These are phyloP conservation scores for Xanthorhoe designata DNA, from an alignment of 2,888 invertebrate genomes.

Conservation along the genomic window DNA sequence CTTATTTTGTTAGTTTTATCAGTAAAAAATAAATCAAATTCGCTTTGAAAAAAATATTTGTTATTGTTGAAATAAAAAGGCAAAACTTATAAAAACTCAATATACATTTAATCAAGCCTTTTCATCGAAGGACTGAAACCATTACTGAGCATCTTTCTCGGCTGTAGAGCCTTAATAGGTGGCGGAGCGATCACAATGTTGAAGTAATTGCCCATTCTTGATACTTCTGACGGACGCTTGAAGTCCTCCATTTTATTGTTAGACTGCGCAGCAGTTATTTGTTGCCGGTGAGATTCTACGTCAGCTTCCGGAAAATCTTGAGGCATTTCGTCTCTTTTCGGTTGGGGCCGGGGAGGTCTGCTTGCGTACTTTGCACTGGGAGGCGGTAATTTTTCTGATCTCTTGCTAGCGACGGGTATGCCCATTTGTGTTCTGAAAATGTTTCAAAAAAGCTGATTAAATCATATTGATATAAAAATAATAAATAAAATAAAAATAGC, in stretches of 20 bases:
- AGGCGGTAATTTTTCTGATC: constrained; percentile 50
- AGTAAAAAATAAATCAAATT: not conserved
- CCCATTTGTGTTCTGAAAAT: constrained; percentile 78
- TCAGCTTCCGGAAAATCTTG: constrained; percentile 57
- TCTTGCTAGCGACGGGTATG: constrained; percentile 73
- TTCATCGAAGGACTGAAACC: constrained; percentile 54
- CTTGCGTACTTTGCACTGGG: constrained; percentile 24
- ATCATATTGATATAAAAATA: too few species aligned
- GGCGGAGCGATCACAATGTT: constrained; percentile 81
- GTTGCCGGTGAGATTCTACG: constrained; percentile 33
- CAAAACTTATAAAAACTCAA: constrained; percentile 1
- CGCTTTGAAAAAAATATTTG: not conserved
- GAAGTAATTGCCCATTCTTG: constrained; percentile 81
- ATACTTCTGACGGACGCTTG: constrained; percentile 67
- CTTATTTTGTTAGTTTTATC: constrained; percentile 1
- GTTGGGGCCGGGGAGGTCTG: constrained; percentile 49
- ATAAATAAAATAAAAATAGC: too few species aligned
- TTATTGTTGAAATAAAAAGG: not conserved
- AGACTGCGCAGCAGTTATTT: constrained; percentile 14
- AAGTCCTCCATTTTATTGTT: constrained; percentile 56
- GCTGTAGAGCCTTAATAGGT: constrained; percentile 75
- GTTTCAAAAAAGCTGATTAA: not conserved
- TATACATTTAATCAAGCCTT: constrained; percentile 38
- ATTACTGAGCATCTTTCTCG: constrained; percentile 67
- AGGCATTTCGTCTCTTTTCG: constrained; percentile 55